Conservation (phyloP, 2,888 invertebrate species). For the Azorinus chamasolen region DNA sequence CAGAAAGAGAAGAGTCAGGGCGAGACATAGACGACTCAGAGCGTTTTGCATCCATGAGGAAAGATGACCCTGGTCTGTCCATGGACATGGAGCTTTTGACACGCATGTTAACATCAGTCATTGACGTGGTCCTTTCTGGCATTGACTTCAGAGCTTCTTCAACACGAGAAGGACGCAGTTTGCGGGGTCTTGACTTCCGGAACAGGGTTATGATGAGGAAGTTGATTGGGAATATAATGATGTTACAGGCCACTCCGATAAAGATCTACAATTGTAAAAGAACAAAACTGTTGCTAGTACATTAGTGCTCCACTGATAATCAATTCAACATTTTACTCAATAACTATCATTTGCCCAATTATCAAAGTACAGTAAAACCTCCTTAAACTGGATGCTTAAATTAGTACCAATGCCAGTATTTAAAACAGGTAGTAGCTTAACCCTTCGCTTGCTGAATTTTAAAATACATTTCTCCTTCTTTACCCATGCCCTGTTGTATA, state of each 20-base stretch:
- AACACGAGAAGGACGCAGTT: slow-evolving; percentile 82
- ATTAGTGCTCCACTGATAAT: too few relatives aligned
- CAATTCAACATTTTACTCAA: too few relatives aligned
- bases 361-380: too few relatives aligned
- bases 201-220: slow-evolving; percentile 87
- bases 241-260: slow-evolving; percentile 86
- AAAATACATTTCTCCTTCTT: too few relatives aligned
- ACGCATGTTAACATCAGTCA: slow-evolving; percentile 70
- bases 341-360: too few relatives aligned
- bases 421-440: too few relatives aligned
- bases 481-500: too few relatives aligned
- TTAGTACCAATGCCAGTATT: too few relatives aligned
- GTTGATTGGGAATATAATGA: slow-evolving; percentile 87
- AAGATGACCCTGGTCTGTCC: slow-evolving; percentile 61
- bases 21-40: slow-evolving; percentile 67
- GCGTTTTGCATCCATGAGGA: slow-evolving; percentile 59
- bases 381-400: too few relatives aligned
- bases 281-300: background rate
- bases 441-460: too few relatives aligned
- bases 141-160: slow-evolving; percentile 77
- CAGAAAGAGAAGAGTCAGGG: slow-evolving; percentile 64
- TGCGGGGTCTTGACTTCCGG: slow-evolving; percentile 85
- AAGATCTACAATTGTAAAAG: slow-evolving; percentile 83
- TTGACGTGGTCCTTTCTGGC: slow-evolving; percentile 63
- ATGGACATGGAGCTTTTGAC: slow-evolving; percentile 52